phyloP scores from a whole-genome alignment of 2,797 vertebrate genomes.

The Aulostomus chinensis region DNA sequence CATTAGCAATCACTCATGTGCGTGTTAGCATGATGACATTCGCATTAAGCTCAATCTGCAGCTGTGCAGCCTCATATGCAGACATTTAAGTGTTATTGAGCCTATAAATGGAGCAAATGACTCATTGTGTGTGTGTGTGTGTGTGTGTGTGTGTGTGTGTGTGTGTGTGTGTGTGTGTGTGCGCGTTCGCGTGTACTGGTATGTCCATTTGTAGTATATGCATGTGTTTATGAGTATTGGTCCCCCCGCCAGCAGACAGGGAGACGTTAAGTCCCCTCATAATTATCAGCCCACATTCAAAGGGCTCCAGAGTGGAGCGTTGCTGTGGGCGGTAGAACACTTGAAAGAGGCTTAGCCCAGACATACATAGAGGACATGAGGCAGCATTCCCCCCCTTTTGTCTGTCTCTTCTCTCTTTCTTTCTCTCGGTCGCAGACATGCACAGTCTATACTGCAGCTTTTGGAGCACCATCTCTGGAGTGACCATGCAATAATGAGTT shows the following conservation, averaged over 20 bases:
- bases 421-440: conserved; percentile 6
- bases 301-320: conserved; percentile 34
- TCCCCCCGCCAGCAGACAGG: conserved; percentile 7
- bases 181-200: conserved; percentile 5
- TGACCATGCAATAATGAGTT: conserved; percentile 59
- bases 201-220: not conserved
- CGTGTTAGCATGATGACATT: too few relatives aligned
- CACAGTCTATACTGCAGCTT: conserved; percentile 11
- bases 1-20: too few relatives aligned
- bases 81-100: too few relatives aligned
- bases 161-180: too few relatives aligned
- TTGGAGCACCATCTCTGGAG: conserved; percentile 48
- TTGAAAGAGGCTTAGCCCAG: conserved; percentile 55
- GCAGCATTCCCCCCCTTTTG: conserved; percentile 11
- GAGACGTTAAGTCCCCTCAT: conserved; percentile 57
- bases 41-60: too few relatives aligned
- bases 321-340: conserved; percentile 55
- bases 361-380: conserved; percentile 26
- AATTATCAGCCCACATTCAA: conserved; percentile 66
- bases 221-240: not conserved
- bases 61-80: too few relatives aligned
- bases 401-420: conserved; percentile 8
- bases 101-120: not conserved
- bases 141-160: not conserved
- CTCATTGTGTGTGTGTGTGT: too few relatives aligned